Percentiles rank a stretch among this genome's conserved stretches.
Evolutionary conservation across 2,888 invertebrate genomes (phyloP).

Genomic region (Meiosimyza platycephala): DNA sequence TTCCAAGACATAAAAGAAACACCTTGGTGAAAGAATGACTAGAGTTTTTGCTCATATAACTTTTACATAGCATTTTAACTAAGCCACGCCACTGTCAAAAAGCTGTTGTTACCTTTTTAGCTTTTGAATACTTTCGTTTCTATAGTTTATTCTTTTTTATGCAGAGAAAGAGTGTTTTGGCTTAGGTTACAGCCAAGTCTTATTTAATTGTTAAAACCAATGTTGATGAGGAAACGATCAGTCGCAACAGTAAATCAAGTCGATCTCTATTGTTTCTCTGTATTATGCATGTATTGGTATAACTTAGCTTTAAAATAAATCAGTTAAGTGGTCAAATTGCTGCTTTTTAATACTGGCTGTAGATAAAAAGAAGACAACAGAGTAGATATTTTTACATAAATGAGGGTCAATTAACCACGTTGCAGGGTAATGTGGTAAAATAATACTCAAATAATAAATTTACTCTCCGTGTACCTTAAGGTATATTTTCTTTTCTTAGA

Average conservation of each 20-base stretch:
- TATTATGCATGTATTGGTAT: too few species aligned
- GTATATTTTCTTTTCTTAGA: too few species aligned
- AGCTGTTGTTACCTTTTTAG: conserved; percentile 33
- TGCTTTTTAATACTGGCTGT: conserved; percentile 5
- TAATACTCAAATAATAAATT: too few species aligned
- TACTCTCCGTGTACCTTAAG: too few species aligned
- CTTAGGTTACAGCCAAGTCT: too few species aligned
- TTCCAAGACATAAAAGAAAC: too few species aligned
- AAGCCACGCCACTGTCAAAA: conserved; percentile 38
- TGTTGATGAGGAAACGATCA: too few species aligned
- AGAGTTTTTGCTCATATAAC: conserved; percentile 2
- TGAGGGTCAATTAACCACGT: conserved; percentile 1
- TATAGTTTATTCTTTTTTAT: conserved; percentile 21
- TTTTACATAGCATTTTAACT: conserved; percentile 27
- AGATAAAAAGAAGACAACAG: not conserved
- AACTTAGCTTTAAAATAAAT: conserved; percentile 4
- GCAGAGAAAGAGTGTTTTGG: too few species aligned
- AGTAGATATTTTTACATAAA: not conserved
- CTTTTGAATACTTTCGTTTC: conserved; percentile 34
- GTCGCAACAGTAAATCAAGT: too few species aligned
- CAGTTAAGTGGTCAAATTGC: conserved; percentile 25
- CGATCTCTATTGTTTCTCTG: too few species aligned
- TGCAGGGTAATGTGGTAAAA: not conserved
- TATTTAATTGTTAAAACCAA: too few species aligned
- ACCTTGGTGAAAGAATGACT: too few species aligned